Evolutionary conservation across 2,888 invertebrate species (phyloP), one percentile per base, ranked within the genome.

Genomic region (Aethes cnicana): DNA sequence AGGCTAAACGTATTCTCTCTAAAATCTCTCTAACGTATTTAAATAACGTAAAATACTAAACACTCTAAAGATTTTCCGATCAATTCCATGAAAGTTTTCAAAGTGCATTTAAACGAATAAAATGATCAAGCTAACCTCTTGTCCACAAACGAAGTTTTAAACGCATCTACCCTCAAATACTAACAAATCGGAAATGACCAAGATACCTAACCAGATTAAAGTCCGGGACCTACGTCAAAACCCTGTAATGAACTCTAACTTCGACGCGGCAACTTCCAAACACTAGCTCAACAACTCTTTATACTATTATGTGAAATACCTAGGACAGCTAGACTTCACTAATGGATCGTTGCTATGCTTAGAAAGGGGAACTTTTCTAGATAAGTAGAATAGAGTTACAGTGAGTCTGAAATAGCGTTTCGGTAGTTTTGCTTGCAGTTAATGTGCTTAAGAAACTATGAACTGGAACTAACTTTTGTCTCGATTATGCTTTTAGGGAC

Each of bases 341-440:
- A 88, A 88, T 87, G 88, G 87, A 84, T 81, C 82, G 83, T 75
- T 69, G 72, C 80, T 72, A 72, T 83, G 84, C 82, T 84, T 83
- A 82, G 82, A 77, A 69, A 72, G 77, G 57, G 56, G 61, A 85
- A 87, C 84, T 86, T 85, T 83, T 82, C 78, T 79, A 70, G 80
- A 83, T 86, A 81, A 84, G 77, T 79, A 77, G 72, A 81, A 83
- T 80, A 63, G 68, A 82, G 84, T 85, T 86, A 80, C 65, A 72
- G 73, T 69, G 66, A 71, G 73, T 77, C 74, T 69, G 75, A 82
- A 84, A 84, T 84, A 82, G 74, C 68, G 66, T 74, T 75, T 72
- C 71, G 71, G 71, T 77, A 77, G 64, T 62, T 55, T 62, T 67
- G 68, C 53, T 54, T 41, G 44, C 37, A 55, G 55, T 56, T 72